phyloP scores from a whole-genome alignment of 2,113 vertebrate genomes.

The Fregata magnificens region DNA sequence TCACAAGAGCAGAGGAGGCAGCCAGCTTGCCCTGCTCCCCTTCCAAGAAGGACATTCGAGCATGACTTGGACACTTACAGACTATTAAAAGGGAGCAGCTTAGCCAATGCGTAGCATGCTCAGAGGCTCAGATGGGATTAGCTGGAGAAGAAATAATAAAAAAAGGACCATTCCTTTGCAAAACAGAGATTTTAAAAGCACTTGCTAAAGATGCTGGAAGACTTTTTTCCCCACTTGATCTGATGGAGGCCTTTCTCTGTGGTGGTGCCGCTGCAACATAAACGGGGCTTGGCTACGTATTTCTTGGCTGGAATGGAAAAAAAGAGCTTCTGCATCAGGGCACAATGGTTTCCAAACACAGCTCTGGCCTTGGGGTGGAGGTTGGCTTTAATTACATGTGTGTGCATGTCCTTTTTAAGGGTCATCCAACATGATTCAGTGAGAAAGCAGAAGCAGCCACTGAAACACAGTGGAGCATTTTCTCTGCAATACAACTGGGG shows the following conservation, averaged over 20 bases:
- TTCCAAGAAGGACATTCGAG: background rate
- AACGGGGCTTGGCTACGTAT: too few relatives aligned
- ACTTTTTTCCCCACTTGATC: background rate
- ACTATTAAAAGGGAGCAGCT: background rate
- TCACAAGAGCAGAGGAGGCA: background rate
- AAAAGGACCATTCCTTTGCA: background rate
- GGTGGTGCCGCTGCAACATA: rapidly evolving
- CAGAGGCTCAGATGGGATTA: background rate
- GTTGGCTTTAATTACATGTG: background rate
- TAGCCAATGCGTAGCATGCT: background rate
- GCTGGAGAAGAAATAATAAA: background rate
- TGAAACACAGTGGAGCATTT: background rate
- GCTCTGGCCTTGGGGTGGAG: background rate
- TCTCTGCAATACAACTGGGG: background rate
- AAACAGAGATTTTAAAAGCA: background rate
- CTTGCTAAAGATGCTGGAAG: background rate
- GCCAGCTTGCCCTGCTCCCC: background rate
- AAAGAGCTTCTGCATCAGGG: background rate
- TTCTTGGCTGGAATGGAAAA: background rate
- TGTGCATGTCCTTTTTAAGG: background rate
- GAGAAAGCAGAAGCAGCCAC: background rate
- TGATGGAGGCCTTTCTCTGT: background rate
- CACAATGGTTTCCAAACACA: background rate
- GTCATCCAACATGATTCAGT: background rate
- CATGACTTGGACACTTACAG: background rate